A percentile compares a stretch with the other conserved stretches of the same genome.
phyloP scores from a whole-genome alignment of 2,888 invertebrate species.

The Brachyptera risi region DNA sequence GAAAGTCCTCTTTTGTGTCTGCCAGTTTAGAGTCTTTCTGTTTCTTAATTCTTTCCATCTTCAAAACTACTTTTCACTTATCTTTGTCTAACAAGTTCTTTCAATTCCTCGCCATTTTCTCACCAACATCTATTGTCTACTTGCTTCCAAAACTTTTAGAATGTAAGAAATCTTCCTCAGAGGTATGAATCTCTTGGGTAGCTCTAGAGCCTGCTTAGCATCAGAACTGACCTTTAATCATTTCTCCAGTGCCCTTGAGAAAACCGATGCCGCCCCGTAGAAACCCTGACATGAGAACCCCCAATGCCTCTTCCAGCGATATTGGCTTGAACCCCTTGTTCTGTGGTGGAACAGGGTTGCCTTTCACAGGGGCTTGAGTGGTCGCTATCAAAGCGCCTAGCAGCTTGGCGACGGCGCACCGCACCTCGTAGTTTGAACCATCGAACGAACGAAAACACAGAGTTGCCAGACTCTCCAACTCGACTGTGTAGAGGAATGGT shows the following conservation, averaged over 20 bases:
- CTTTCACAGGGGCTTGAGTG: conserved; percentile 68
- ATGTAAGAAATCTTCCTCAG: no score
- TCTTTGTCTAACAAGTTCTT: no score
- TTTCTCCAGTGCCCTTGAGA: conserved; percentile 88
- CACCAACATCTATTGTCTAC: no score
- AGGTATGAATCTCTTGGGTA: no score
- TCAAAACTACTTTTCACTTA: no score
- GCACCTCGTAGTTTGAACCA: conserved; percentile 86
- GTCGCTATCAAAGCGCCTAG: conserved; percentile 83
- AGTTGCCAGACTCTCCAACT: conserved; percentile 87
- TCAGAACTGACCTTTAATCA: conserved; percentile 74
- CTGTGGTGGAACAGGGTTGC: conserved; percentile 51
- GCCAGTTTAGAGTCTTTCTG: no score
- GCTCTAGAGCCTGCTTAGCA: no score
- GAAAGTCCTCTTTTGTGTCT: no score
- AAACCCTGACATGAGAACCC: conserved; percentile 90
- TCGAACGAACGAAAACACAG: conserved; percentile 90
- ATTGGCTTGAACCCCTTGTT: conserved; percentile 62
- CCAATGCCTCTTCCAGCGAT: conserved; percentile 86
- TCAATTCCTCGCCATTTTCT: no score
- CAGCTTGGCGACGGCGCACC: conserved; percentile 88
- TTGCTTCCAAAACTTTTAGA: no score
- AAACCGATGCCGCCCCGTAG: conserved; percentile 91
- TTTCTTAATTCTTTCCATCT: no score
- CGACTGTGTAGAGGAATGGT: conserved; percentile 77